phyloP scores from a whole-genome alignment of 2,888 invertebrate genomes.

The Adelphocoris suturalis region DNA sequence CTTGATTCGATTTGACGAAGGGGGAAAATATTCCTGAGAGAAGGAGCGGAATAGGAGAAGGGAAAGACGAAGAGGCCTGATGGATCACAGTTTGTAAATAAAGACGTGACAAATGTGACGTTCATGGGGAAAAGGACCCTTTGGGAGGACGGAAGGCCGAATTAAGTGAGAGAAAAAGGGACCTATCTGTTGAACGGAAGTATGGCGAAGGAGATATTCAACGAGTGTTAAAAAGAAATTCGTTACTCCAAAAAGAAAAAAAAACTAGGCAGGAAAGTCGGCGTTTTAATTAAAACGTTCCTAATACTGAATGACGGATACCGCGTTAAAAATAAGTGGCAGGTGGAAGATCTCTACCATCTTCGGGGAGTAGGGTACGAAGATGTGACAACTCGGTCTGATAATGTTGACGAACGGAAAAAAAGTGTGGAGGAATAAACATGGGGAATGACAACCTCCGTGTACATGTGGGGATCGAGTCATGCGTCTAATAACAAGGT shows the following conservation, averaged over 20 bases:
- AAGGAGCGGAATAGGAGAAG: neutral
- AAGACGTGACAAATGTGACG: constrained; percentile 61
- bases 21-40: constrained; percentile 15
- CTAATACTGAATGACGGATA: constrained; percentile 44
- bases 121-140: constrained; percentile 5
- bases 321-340: constrained; percentile 34
- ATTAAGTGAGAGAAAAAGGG: constrained; percentile 13
- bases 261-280: neutral
- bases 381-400: constrained; percentile 21
- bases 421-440: constrained; percentile 24
- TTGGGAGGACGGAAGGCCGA: constrained; percentile 18
- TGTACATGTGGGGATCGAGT: neutral
- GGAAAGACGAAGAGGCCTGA: constrained; percentile 44
- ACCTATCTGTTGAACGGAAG: constrained; percentile 28
- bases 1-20: constrained; percentile 64
- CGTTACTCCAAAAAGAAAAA: neutral
- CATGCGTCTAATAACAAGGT: neutral
- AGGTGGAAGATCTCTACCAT: constrained; percentile 12
- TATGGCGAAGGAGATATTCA: constrained; percentile 14
- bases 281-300: constrained; percentile 25
- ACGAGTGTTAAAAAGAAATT: constrained; percentile 38
- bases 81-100: constrained; percentile 60
- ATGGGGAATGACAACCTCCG: neutral
- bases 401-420: constrained; percentile 34
- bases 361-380: neutral